These are phyloP conservation scores for Idaea aversata DNA, from an alignment of 2,888 invertebrate genomes.

Conservation along the genomic window DNA sequence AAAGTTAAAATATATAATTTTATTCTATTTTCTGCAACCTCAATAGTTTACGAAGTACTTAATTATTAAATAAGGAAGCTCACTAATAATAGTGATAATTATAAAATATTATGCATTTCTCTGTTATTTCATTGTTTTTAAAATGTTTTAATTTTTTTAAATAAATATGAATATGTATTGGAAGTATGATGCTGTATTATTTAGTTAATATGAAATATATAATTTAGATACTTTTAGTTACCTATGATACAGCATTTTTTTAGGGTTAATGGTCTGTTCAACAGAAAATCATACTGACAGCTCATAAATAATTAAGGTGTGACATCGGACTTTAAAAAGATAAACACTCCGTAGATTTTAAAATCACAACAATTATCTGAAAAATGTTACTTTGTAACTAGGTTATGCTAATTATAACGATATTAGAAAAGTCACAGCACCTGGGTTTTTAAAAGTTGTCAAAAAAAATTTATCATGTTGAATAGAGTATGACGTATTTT, in stretches of 20 bases:
- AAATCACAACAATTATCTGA: no score
- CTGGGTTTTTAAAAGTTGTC: slow-evolving; percentile 7
- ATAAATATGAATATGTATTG: not conserved
- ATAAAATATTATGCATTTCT: slow-evolving; percentile 18
- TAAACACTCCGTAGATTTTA: no score
- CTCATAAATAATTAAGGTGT: no score
- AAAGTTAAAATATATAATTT: slow-evolving; percentile 14
- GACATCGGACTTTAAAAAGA: no score
- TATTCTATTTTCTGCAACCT: slow-evolving; percentile 21
- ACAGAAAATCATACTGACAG: not conserved
- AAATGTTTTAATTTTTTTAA: not conserved
- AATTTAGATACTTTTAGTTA: no score
- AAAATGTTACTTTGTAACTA: no score
- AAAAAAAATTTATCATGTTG: slow-evolving; percentile 10
- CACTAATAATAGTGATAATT: slow-evolving; percentile 55
- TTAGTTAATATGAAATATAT: no score
- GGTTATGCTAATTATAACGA: no score
- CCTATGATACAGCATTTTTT: not conserved
- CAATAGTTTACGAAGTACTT: slow-evolving; percentile 43
- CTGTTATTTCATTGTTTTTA: not conserved
- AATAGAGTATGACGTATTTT: slow-evolving; percentile 13
- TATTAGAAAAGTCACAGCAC: no score
- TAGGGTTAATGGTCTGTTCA: not conserved
- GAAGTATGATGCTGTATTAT: not conserved
- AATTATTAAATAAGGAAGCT: slow-evolving; percentile 64